A percentile compares a stretch with the other conserved stretches of the same genome.
Conservation (phyloP, 1,140 invertebrate species). For the Brachionus calyciflorus region DNA sequence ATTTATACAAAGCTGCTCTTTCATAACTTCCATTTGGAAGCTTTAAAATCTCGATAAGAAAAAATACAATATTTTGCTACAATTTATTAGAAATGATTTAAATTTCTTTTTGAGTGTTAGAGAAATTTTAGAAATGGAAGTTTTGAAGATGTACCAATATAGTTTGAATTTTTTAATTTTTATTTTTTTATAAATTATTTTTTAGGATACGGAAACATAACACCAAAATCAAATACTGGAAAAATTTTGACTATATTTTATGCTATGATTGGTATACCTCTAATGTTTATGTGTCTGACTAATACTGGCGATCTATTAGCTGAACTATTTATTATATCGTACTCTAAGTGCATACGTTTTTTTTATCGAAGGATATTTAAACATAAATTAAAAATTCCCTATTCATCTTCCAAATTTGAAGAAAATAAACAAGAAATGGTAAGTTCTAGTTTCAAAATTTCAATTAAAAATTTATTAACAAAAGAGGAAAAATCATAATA, state of each 20-base stretch:
- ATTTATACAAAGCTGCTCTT: no score
- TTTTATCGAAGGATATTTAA: slow-evolving; percentile 26
- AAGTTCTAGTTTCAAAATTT: no score
- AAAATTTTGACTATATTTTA: slow-evolving; percentile 92
- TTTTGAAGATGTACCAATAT: not conserved
- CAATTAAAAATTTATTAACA: no score
- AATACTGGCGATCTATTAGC: slow-evolving; percentile 95
- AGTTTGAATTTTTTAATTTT: slow-evolving; percentile 43
- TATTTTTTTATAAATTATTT: slow-evolving; percentile 44
- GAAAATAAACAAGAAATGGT: slow-evolving; percentile 47
- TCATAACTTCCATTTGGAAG: no score
- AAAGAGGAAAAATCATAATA: no score
- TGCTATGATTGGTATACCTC: slow-evolving; percentile 86
- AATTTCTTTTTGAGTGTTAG: no score
- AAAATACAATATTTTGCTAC: no score
- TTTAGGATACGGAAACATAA: slow-evolving; percentile 89
- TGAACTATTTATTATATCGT: slow-evolving; percentile 83
- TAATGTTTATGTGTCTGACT: slow-evolving; percentile 87
- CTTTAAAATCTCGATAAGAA: no score
- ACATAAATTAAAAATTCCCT: slow-evolving; percentile 42
- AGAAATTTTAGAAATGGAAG: no score
- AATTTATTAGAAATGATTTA: no score
- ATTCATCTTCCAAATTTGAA: slow-evolving; percentile 43
- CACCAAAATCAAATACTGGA: slow-evolving; percentile 83
- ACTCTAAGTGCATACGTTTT: slow-evolving; percentile 47